Evolutionary conservation across 2,113 vertebrate genomes (phyloP), one percentile per base, ranked within the genome.

Genomic region (Chascanopsetta lugubris): DNA sequence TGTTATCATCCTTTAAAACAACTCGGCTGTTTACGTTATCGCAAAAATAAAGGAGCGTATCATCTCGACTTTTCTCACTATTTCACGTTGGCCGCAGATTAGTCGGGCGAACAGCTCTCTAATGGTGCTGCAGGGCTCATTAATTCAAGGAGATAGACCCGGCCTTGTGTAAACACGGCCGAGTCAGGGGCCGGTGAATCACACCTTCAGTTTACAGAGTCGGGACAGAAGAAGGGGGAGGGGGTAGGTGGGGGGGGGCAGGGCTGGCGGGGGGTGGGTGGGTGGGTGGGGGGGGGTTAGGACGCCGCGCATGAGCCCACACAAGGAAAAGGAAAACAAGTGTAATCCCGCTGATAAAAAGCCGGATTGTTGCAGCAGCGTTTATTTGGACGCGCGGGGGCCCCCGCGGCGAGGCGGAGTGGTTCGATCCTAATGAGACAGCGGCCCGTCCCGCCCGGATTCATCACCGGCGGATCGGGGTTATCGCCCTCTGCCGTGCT

Each of bases 401-500:
- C 84, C 81, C n/a, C n/a, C n/a, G n/a, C n/a, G n/a, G n/a, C n/a
- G n/a, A n/a, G 85, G 80, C 82, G 77, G 81, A 70, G n/a, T n/a
- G 82, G 87, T 77, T 61, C 61, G 85, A 77, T 75, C 67, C 86
- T 88, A 87, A 90, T 91, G 87, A 91, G 87, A 83, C 87, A 82
- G 83, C 76, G 22, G 73, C 70, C 67, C 82, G 84, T 87, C 85
- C 80, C 75, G 83, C 38, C 81, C 78, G 81, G 86, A 88, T 95
- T 88, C 91, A 92, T 94, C 93, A 91, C 77, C 90, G 81, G 84
- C 87, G 89, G 90, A 87, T 88, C 85, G 80, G 90, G 93, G 95
- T 96, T 96, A 96, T 97, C 95, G 87, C 85, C 85, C 72, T 83
- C 85, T 74, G 77, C 92, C 89, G 88, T 92, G 93, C 94, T 94